Conservation (phyloP, 2,888 invertebrate genomes). For the Cryptocheilus praepositus region DNA sequence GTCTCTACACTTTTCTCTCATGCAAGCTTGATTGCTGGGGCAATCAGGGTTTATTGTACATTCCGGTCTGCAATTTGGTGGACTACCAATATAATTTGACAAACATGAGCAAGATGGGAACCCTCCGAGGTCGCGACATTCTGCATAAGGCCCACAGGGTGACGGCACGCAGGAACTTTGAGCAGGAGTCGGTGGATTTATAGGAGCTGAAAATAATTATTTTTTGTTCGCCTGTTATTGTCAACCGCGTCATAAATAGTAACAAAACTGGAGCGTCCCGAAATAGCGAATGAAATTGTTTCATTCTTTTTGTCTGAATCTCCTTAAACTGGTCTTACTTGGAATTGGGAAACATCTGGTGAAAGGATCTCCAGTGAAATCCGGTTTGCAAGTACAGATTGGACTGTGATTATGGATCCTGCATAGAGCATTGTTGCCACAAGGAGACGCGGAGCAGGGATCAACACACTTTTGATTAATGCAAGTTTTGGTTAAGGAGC, state of each 20-base stretch:
- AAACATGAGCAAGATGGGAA: slow-evolving; percentile 80
- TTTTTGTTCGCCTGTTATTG: background rate
- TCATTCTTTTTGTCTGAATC: too few relatives aligned
- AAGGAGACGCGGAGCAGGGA: slow-evolving; percentile 84
- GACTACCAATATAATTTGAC: slow-evolving; percentile 80
- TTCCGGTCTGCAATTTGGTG: slow-evolving; percentile 85
- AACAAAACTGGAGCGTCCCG: background rate
- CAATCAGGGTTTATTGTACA: slow-evolving; percentile 84
- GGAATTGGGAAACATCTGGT: slow-evolving; percentile 64
- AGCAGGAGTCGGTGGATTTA: slow-evolving; percentile 78
- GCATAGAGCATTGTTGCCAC: slow-evolving; percentile 80
- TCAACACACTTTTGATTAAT: slow-evolving; percentile 86
- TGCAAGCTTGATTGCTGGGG: slow-evolving; percentile 84
- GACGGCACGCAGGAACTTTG: slow-evolving; percentile 79
- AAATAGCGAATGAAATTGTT: too few relatives aligned
- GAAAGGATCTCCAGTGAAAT: slow-evolving; percentile 75
- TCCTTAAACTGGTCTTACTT: slow-evolving; percentile 68
- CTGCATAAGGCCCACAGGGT: slow-evolving; percentile 82
- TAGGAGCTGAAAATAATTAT: slow-evolving; percentile 18
- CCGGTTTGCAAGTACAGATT: slow-evolving; percentile 74
- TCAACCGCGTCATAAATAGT: slow-evolving; percentile 69
- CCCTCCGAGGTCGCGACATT: slow-evolving; percentile 81
- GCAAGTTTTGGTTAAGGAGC: slow-evolving; percentile 85
- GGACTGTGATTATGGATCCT: slow-evolving; percentile 61
- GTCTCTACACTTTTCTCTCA: slow-evolving; percentile 85